Evolutionary conservation across 1,140 invertebrate species (phyloP), one percentile per base, ranked within the genome.

Genomic region (Bombus huntii): DNA sequence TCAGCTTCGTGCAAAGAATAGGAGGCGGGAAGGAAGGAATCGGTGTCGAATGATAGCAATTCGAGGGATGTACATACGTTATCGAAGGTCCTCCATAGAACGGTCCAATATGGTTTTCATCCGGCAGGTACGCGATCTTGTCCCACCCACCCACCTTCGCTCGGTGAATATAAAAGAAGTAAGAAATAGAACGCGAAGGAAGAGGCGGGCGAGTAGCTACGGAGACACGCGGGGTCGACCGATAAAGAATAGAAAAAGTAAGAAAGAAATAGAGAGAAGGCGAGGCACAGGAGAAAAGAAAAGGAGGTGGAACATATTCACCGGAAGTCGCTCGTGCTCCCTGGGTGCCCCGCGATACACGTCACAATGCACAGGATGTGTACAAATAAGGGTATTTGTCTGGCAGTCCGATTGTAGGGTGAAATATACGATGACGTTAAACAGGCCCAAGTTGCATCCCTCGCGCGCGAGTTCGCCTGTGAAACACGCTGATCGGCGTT

Each of bases 361-460:
- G 86, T 89, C 89, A 95, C 95, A 95, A 95, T 94, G 92, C 87
- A 94, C 95, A 95, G 95, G 95, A 95, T 95, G 94, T 95, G 94
- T 95, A 95, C 95, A 95, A 95, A 95, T 94, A 95, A 94, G 93
- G 93, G 93, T 94, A 93, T 95, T 94, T 94, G 94, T 94, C 92
- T 93, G 92, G 92, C 84, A 81, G 83, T 39, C 83, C 89, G 93
- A 94, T 94, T 93, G 91, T 92, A 91, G 91, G 90, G 86, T 94
- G 91, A 93, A 94, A 93, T 94, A 94, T 94, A 93, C 89, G 92
- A 70, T 91, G 92, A 93, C 86, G 92, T 91, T 94, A 93, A 94
- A 94, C 90, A 91, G 89, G 87, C 80, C 81, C 71, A 68, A 81
- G 83, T 81, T 85, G 81, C 90, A 90, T 88, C 88, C 90, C 90